A percentile compares a stretch with the other conserved stretches of the same genome.
Conservation (phyloP, 2,888 invertebrate species). For the Gari tellinella region DNA sequence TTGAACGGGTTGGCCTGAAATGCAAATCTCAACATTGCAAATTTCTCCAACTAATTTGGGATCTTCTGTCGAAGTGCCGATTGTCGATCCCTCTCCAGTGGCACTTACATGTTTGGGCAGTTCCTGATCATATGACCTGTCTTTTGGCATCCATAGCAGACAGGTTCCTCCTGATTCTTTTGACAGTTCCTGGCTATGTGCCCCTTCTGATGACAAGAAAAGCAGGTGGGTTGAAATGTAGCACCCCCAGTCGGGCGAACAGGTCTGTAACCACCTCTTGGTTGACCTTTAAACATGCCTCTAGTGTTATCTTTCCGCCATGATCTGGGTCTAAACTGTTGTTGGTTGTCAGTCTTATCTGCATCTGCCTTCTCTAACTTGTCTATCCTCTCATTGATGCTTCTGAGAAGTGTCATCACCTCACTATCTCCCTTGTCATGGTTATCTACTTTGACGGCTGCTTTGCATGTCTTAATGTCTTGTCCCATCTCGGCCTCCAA, state of each 20-base stretch:
- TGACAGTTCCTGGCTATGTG: conserved; percentile 23
- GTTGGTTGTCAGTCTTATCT: background rate
- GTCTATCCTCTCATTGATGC: conserved; percentile 21
- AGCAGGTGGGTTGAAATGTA: conserved; percentile 18
- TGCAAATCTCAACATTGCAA: conserved; percentile 16
- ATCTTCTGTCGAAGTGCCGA: conserved; percentile 8
- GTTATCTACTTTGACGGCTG: background rate
- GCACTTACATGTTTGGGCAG: conserved; percentile 37
- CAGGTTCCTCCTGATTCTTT: background rate
- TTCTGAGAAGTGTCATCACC: conserved; percentile 15
- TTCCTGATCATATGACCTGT: conserved; percentile 18
- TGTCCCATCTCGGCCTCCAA: conserved; percentile 19
- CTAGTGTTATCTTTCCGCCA: background rate
- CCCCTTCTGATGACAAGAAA: conserved; percentile 9
- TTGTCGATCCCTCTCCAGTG: conserved; percentile 9
- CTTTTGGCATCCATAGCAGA: conserved; percentile 13
- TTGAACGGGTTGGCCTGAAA: conserved; percentile 3
- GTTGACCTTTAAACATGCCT: conserved; percentile 1
- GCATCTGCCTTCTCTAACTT: conserved; percentile 13
- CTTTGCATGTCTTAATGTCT: conserved; percentile 9
- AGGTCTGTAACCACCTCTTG: background rate
- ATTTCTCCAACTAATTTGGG: conserved; percentile 26
- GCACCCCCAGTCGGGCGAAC: conserved; percentile 7
- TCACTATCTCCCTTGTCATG: conserved; percentile 10
- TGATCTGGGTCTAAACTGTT: background rate